phyloP scores from a whole-genome alignment of 1,140 invertebrate genomes.

The Glossosoma conforme region DNA sequence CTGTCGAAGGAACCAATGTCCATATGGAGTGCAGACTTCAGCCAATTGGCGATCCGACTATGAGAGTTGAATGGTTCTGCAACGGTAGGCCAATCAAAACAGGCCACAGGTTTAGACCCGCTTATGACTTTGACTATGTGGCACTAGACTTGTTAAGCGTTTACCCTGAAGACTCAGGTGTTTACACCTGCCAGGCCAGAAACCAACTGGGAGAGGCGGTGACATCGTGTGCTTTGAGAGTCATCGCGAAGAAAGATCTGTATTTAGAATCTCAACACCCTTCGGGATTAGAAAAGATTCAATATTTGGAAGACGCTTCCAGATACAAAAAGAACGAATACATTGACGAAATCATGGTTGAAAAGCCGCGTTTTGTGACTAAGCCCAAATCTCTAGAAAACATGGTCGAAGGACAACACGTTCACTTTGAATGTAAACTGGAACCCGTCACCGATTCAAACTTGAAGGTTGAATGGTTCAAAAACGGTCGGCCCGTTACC shows the following conservation, averaged over 20 bases:
- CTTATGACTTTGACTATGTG: slow-evolving; percentile 97
- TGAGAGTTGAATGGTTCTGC: slow-evolving; percentile 96
- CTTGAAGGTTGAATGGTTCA: slow-evolving; percentile 90
- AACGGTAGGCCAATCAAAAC: slow-evolving; percentile 85
- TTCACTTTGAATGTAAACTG: slow-evolving; percentile 96
- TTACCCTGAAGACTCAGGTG: slow-evolving; percentile 94
- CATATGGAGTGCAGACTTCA: slow-evolving; percentile 89
- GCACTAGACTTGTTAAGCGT: slow-evolving; percentile 92
- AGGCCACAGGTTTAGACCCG: slow-evolving; percentile 91
- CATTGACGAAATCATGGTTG: slow-evolving; percentile 76
- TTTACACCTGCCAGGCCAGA: slow-evolving; percentile 88
- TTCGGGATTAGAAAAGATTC: slow-evolving; percentile 83
- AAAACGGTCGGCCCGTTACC: slow-evolving; percentile 82
- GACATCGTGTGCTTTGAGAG: slow-evolving; percentile 81
- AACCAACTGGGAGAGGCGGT: slow-evolving; percentile 93
- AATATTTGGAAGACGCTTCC: slow-evolving; percentile 83
- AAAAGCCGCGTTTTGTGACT: slow-evolving; percentile 78
- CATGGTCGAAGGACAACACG: slow-evolving; percentile 84
- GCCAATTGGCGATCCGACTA: slow-evolving; percentile 90
- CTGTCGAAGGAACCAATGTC: slow-evolving; percentile 86
- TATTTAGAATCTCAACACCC: slow-evolving; percentile 81
- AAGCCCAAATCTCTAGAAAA: slow-evolving; percentile 81
- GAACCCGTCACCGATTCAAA: slow-evolving; percentile 95
- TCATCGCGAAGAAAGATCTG: slow-evolving; percentile 84
- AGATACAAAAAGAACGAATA: slow-evolving; percentile 77